Conservation (phyloP, 1,140 invertebrate species). For the Apis mellifera region Amel_HAv3.1 CM009941.2:8920001-8920500, state of each 20-base stretch:
- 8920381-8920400: neutral
- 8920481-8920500: neutral
- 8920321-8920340: too few species aligned
- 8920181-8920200: neutral
- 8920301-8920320: neutral
- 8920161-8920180: neutral
- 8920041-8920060: neutral
- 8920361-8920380: neutral
- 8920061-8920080: neutral
- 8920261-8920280: neutral
- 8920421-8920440: neutral
- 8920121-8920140: neutral
- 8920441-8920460: neutral
- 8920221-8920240: neutral
- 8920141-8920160: neutral
- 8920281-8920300: neutral
- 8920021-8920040: neutral
- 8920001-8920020: neutral
- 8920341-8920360: too few species aligned
- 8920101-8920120: neutral
- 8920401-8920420: neutral
- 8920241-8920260: neutral
- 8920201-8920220: slow-evolving; percentile 3
- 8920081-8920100: neutral
- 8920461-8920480: neutral